Evolutionary conservation across 2,888 invertebrate species (phyloP), one percentile per base, ranked within the genome.

Genomic region (Agrotis clavis): DNA sequence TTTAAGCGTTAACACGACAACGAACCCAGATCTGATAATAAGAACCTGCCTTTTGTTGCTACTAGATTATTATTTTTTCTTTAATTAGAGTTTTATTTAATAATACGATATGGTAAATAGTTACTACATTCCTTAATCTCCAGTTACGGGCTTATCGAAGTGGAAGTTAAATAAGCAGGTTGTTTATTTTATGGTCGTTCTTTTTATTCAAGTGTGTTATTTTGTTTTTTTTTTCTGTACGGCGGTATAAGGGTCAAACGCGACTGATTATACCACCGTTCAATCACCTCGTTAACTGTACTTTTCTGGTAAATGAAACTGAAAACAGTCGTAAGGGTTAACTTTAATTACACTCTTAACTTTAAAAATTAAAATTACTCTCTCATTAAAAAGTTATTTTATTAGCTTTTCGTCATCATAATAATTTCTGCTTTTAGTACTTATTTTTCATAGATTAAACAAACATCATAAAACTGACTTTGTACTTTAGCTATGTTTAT

Each of bases 1-100:
- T 91, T 92, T 90, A 91, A 88, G 86, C 88, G 85, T 86, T 89
- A 90, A 93, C 94, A 94, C 93, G 93, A 93, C 94, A 93, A 90
- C 89, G 86, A 85, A 88, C 89, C 88, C 86, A 87, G 81, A 92
- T 93, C 92, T 91, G 93, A 94, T 93, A 91, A 89, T 89, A 79
- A 82, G 71, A 84, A 77, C 79, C 77, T 77, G 81, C 73, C 85
- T 88, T 86, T 90, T 89, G 89, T 90, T 90, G 87, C 88, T 87
- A 86, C 85, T 87, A 88, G 84, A 86, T 83, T 88, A 83, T 87
- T 88, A 57, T 57, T 90, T 77, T 81, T 86, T 77, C 70, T 79
- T 85, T 83, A 85, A 85, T 85, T 82, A 81, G 74, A 79, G 74
- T 71, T 74, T 84, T 85, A 88, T 84, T 86, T 81, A 79, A 82